Conservation (phyloP, 2,113 vertebrate species). For the Sciurus niger region DNA sequence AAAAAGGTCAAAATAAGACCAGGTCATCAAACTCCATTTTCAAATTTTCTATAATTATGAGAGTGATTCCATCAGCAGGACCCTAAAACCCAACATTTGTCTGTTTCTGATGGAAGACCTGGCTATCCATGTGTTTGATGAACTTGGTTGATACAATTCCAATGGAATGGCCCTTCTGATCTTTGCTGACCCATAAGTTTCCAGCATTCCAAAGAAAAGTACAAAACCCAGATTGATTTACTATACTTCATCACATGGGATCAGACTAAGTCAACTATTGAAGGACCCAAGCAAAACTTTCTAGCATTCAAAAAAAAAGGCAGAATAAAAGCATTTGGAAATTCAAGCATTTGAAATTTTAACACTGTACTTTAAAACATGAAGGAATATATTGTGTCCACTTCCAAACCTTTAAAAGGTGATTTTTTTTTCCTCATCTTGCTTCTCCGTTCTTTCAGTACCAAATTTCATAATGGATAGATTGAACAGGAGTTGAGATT, state of each 20-base stretch:
- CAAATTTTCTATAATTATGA: slow-evolving; percentile 92
- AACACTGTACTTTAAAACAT: slow-evolving; percentile 28
- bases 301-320: slow-evolving; percentile 89
- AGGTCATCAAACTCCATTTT: slow-evolving; percentile 91
- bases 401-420: slow-evolving; percentile 61
- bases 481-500: slow-evolving; percentile 48
- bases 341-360: slow-evolving; percentile 19
- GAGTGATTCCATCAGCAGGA: slow-evolving; percentile 86
- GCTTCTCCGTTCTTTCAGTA: slow-evolving; percentile 19
- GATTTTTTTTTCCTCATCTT: background rate
- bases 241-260: slow-evolving; percentile 87
- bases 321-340: slow-evolving; percentile 85
- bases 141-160: slow-evolving; percentile 91
- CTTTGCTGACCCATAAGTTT: slow-evolving; percentile 89
- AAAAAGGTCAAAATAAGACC: slow-evolving; percentile 89
- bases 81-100: slow-evolving; percentile 88
- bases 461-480: slow-evolving; percentile 11
- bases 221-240: slow-evolving; percentile 92
- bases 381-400: slow-evolving; percentile 51
- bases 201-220: slow-evolving; percentile 91
- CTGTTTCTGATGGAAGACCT: slow-evolving; percentile 92
- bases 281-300: slow-evolving; percentile 92
- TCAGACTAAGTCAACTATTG: slow-evolving; percentile 86
- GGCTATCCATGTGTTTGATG: slow-evolving; percentile 90
- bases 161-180: slow-evolving; percentile 91